These are phyloP conservation scores for Chamaetylas fuelleborni DNA, from an alignment of 2,113 vertebrate genomes.

Conservation along the genomic window DNA sequence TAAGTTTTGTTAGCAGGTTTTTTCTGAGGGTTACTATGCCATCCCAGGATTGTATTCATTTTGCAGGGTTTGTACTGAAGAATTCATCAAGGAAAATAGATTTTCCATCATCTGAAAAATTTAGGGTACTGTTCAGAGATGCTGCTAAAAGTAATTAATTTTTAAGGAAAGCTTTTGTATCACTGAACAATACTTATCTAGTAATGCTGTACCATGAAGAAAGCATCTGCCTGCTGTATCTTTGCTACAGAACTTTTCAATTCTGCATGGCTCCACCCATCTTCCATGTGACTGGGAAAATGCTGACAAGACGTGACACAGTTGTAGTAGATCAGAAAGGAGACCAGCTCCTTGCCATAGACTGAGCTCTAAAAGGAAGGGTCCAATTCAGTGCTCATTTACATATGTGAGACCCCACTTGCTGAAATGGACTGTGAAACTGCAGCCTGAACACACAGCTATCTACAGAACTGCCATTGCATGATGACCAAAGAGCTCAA, in stretches of 20 bases:
- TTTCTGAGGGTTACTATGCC: not conserved
- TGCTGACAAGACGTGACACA: not conserved
- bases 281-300: not conserved
- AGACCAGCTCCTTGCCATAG: constrained; percentile 19
- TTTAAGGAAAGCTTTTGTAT: constrained; percentile 26
- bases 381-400: not conserved
- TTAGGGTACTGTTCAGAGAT: constrained; percentile 25
- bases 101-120: not conserved
- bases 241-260: not conserved
- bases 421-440: not conserved
- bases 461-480: not conserved
- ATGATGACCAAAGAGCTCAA: not conserved
- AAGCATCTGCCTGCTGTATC: constrained; percentile 7
- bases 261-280: not conserved
- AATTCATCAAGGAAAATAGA: not conserved
- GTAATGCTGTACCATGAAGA: not conserved
- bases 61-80: not conserved
- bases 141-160: not conserved
- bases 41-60: not conserved
- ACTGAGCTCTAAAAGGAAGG: not conserved
- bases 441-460: not conserved
- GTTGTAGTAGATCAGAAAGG: not conserved
- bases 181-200: constrained; percentile 4
- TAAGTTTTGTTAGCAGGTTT: not conserved
- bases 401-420: not conserved